Evolutionary conservation across 2,797 vertebrate species (phyloP), one percentile per base, ranked within the genome.

Genomic region (Eulemur rubriventer): DNA sequence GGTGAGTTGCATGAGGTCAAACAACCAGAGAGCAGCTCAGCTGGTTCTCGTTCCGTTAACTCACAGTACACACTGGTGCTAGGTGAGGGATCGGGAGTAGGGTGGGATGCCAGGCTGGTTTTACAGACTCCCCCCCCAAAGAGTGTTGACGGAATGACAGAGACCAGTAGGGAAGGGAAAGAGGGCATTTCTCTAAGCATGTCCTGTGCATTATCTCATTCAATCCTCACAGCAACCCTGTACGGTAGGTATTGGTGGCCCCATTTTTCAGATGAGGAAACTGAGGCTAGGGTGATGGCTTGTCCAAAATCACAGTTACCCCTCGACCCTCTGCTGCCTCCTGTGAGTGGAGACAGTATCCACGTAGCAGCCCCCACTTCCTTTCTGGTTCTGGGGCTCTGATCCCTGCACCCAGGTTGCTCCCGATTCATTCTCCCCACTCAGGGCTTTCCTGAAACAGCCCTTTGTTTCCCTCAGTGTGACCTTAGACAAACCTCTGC

Each of bases 201-300:
- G 10, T 24, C 28, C 0, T 1, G 16, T 4, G 28, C 1, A 0
- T 28, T 16, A 10, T 20, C 33, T n/a, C 50, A 61, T 4, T 65
- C 48, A 63, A n/a, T 57, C 33, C 28, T 93, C 13, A 0, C 0
- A 50, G 86, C 26, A 9, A 13, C 17, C 20, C 52, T 22, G 3
- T 33, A 9, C 0, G 1, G 9, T 24, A 69, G 57, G n/a, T 57
- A 10, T 41, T 4, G 18, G 38, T 24, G 61, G 38, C 10, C 46
- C 55, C 50, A 73, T n/a, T 67, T 78, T 50, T 82, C 33, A 48
- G 61, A 43, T 41, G 79, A 52, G 48, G 83, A 85, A 9, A 75
- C 30, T 38, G 70, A 94, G 81, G 14, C 61, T 16, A 16, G 46
- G 13, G 20, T 11, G n/a, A 55, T 24, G 46, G 55, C 52, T 83